Evolutionary conservation across 2,113 vertebrate genomes (phyloP).

Genomic region (Syngnathoides biaculeatus): DNA sequence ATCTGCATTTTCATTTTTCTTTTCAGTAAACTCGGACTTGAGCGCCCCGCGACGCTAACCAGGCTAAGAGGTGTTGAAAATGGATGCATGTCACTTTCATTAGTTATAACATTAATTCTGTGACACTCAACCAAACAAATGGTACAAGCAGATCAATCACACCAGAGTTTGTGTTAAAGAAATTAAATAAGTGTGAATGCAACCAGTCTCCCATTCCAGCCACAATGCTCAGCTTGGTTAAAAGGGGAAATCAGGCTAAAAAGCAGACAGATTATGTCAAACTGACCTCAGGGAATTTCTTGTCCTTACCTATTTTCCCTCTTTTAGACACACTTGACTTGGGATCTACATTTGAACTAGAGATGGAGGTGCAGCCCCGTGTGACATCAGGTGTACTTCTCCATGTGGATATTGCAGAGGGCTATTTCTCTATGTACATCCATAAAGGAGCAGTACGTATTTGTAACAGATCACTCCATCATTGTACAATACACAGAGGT

Average conservation of each 20-base stretch:
- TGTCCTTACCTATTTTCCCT: slow-evolving; percentile 12
- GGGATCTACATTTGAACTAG: slow-evolving; percentile 83
- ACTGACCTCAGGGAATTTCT: not conserved
- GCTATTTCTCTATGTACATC: slow-evolving; percentile 84
- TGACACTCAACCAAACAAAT: no score
- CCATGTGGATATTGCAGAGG: slow-evolving; percentile 77
- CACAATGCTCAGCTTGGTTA: not conserved
- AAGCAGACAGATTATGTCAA: not conserved
- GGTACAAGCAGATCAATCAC: no score
- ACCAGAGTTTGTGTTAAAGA: no score
- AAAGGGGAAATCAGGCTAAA: not conserved
- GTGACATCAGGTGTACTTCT: slow-evolving; percentile 84
- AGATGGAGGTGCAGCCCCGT: slow-evolving; percentile 88
- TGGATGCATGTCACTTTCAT: no score
- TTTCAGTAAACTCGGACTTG: no score
- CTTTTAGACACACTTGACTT: slow-evolving; percentile 82
- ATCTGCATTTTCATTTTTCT: no score
- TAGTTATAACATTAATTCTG: no score
- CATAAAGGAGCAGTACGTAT: slow-evolving; percentile 79
- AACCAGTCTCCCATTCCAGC: not conserved
- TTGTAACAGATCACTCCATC: not conserved
- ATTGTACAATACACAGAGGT: not conserved
- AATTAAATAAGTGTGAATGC: no score
- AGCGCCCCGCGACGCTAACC: no score
- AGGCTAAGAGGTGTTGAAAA: no score